Evolutionary conservation across 2,888 invertebrate species (phyloP).

Genomic region (Trachelus iudaicus): DNA sequence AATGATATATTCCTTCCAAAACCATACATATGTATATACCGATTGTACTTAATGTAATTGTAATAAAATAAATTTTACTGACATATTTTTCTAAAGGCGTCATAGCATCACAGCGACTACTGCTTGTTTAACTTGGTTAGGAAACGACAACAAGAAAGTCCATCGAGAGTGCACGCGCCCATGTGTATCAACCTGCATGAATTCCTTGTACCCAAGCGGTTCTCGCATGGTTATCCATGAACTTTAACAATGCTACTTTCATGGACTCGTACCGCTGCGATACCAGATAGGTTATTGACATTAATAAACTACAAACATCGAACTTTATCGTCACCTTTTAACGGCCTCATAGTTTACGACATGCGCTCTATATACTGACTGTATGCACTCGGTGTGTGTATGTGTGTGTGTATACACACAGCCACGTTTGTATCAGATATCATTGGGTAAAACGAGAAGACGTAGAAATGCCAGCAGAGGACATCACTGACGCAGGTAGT

Average conservation of each 20-base stretch:
- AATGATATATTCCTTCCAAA: too few relatives aligned
- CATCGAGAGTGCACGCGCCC: neutral
- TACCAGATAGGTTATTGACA: constrained; percentile 31
- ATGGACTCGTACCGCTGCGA: constrained; percentile 21
- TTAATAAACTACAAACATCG: constrained; percentile 38
- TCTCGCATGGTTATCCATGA: constrained; percentile 16
- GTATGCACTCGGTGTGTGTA: neutral
- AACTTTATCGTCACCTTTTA: constrained; percentile 34
- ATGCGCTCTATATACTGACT: neutral
- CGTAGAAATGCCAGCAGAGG: neutral
- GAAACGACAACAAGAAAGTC: neutral
- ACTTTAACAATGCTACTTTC: constrained; percentile 30
- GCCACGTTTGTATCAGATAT: neutral
- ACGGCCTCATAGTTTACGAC: constrained; percentile 30
- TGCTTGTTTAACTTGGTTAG: neutral
- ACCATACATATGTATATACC: too few relatives aligned
- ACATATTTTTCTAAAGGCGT: neutral
- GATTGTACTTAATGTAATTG: too few relatives aligned
- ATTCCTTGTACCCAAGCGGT: neutral
- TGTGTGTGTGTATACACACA: too few relatives aligned
- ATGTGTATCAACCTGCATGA: neutral
- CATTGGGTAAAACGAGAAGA: neutral
- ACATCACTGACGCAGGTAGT: neutral
- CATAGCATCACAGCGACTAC: neutral
- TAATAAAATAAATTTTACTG: neutral